These are phyloP conservation scores for Zaprionus tsacasi DNA, from an alignment of 1,140 invertebrate species.

Conservation along the genomic window DNA sequence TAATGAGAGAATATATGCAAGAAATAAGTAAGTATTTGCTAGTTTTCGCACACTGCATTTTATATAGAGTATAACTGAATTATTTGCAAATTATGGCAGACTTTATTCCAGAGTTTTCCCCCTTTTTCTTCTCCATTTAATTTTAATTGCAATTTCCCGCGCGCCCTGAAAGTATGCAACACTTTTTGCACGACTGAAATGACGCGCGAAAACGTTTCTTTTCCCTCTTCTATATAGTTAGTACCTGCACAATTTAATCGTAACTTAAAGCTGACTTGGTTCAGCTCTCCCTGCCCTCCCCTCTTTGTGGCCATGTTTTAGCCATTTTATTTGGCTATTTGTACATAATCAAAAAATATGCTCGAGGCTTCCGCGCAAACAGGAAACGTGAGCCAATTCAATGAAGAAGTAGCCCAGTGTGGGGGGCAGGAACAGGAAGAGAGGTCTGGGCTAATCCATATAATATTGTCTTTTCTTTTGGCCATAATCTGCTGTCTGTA, in stretches of 20 bases:
- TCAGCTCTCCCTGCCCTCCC: background rate
- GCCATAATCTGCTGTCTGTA: slow-evolving; percentile 17
- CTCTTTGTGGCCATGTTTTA: background rate
- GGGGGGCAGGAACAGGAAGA: background rate
- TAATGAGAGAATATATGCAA: too few species aligned
- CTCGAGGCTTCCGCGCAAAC: slow-evolving; percentile 6
- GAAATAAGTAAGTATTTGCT: too few species aligned
- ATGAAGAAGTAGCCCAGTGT: background rate
- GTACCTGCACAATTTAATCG: slow-evolving; percentile 36
- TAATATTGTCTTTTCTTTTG: slow-evolving; percentile 31
- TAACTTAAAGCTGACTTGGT: slow-evolving; percentile 38
- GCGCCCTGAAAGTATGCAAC: background rate
- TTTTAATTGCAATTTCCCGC: background rate
- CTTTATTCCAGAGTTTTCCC: background rate
- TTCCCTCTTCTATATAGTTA: slow-evolving; percentile 9
- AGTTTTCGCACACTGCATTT: too few species aligned
- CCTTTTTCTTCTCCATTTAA: background rate
- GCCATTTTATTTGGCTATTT: slow-evolving; percentile 16
- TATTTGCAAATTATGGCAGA: background rate
- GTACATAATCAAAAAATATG: slow-evolving; percentile 53
- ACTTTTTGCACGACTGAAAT: background rate
- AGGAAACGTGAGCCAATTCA: slow-evolving; percentile 26
- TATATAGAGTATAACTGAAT: too few species aligned
- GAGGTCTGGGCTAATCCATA: background rate
- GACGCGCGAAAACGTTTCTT: slow-evolving; percentile 49